These are phyloP conservation scores for Kryptolebias ocellatus DNA, from an alignment of 2,797 vertebrate genomes.

Conservation along the genomic window DNA sequence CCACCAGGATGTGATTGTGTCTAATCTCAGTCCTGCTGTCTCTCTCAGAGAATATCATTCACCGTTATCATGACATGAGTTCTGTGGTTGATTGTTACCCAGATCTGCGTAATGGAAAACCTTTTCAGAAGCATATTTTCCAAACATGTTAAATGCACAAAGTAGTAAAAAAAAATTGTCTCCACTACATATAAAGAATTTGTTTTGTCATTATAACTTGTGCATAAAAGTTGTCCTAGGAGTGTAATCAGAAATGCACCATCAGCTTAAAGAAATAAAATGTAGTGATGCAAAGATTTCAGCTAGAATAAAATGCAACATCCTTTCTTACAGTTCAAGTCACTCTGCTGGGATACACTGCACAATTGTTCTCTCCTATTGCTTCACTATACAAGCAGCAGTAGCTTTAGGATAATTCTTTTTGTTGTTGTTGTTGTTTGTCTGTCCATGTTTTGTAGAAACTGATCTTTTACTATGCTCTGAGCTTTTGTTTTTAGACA, in stretches of 20 bases:
- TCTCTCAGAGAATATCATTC: constrained; percentile 8
- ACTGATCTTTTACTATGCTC: no score
- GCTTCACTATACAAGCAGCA: not conserved
- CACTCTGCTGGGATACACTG: not conserved
- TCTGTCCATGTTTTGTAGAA: not conserved
- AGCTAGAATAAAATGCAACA: not conserved
- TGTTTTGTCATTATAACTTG: not conserved
- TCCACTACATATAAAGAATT: not conserved
- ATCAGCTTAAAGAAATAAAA: not conserved
- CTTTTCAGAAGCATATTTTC: not conserved
- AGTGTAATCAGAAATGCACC: not conserved
- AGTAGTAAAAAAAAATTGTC: not conserved
- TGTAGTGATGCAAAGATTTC: not conserved
- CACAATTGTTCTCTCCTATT: not conserved
- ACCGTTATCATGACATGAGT: constrained; percentile 1
- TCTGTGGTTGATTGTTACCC: not conserved
- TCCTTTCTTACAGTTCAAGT: not conserved
- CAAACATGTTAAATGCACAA: not conserved
- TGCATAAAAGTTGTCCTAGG: not conserved
- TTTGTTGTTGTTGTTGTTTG: not conserved
- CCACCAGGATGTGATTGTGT: constrained; percentile 14
- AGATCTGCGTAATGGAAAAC: not conserved
- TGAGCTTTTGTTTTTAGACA: no score
- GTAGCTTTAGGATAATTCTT: not conserved
- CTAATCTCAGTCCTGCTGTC: constrained; percentile 30